Evolutionary conservation across 2,797 vertebrate species (phyloP).

Genomic region (Melanogrammus aeglefinus): DNA sequence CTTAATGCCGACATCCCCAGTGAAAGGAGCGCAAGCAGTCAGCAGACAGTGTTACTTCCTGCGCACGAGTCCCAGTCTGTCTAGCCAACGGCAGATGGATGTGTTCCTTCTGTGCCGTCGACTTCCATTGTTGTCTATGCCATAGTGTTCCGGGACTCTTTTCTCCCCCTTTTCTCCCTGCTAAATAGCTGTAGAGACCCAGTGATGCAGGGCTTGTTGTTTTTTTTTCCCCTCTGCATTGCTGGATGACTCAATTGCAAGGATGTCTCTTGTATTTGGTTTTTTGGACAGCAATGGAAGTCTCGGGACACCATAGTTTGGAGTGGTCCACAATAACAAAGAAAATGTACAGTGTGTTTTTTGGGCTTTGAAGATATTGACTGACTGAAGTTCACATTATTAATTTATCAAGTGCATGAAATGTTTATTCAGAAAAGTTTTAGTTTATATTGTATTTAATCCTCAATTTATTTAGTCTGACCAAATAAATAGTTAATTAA

Average conservation of each 20-base stretch:
- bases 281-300: neutral
- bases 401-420: neutral
- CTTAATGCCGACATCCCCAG: too few species aligned
- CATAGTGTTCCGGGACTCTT: neutral
- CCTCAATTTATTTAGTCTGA: neutral
- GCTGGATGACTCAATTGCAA: neutral
- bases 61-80: conserved; percentile 10
- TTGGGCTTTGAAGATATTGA: neutral
- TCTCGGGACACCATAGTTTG: neutral
- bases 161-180: neutral
- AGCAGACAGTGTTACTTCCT: neutral
- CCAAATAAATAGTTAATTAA: neutral
- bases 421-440: neutral
- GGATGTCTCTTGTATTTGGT: neutral
- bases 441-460: neutral
- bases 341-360: neutral
- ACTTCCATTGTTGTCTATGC: too few species aligned
- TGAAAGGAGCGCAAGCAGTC: too few species aligned
- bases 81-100: too few species aligned
- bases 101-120: too few species aligned
- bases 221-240: neutral
- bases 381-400: neutral
- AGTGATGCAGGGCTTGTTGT: neutral
- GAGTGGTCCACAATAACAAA: neutral
- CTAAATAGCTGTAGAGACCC: neutral